Evolutionary conservation across 1,140 invertebrate genomes (phyloP).

Genomic region (Hesperophylax magnus): DNA sequence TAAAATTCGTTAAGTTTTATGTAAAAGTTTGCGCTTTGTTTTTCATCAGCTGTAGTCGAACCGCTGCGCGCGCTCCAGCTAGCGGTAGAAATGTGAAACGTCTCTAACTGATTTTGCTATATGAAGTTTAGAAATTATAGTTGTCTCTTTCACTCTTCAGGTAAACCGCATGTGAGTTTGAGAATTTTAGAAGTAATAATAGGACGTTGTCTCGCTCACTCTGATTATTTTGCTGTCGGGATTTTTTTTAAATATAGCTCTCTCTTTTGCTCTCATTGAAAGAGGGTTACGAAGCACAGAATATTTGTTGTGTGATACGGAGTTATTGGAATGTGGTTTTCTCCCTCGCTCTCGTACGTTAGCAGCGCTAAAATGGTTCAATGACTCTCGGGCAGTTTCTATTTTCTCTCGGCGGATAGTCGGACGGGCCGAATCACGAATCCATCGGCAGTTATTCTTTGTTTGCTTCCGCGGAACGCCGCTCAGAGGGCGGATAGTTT

Average conservation of each 20-base stretch:
- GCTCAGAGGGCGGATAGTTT: slow-evolving; percentile 39
- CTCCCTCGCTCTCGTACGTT: slow-evolving; percentile 64
- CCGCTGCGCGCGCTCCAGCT: slow-evolving; percentile 60
- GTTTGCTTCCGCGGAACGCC: slow-evolving; percentile 69
- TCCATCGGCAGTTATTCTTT: slow-evolving; percentile 62
- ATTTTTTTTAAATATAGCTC: no score
- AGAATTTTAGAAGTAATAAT: no score
- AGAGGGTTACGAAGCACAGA: no score
- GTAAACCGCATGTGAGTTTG: no score
- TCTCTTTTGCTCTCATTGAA: no score
- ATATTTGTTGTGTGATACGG: no score
- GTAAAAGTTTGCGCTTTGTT: slow-evolving; percentile 21
- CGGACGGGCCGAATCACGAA: slow-evolving; percentile 55
- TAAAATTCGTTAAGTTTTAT: background rate
- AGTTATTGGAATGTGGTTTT: no score
- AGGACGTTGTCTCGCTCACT: no score
- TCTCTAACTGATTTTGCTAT: no score
- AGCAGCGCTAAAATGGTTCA: slow-evolving; percentile 66
- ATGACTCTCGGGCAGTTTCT: slow-evolving; percentile 71
- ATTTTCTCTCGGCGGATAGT: slow-evolving; percentile 68
- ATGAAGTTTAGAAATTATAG: slow-evolving; percentile 26
- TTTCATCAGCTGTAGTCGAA: slow-evolving; percentile 47
- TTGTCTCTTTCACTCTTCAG: slow-evolving; percentile 64
- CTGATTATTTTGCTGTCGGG: no score
- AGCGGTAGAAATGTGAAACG: slow-evolving; percentile 37